Evolutionary conservation across 2,888 invertebrate genomes (phyloP), one percentile per base, ranked within the genome.

Genomic region (Amorpha juglandis): DNA sequence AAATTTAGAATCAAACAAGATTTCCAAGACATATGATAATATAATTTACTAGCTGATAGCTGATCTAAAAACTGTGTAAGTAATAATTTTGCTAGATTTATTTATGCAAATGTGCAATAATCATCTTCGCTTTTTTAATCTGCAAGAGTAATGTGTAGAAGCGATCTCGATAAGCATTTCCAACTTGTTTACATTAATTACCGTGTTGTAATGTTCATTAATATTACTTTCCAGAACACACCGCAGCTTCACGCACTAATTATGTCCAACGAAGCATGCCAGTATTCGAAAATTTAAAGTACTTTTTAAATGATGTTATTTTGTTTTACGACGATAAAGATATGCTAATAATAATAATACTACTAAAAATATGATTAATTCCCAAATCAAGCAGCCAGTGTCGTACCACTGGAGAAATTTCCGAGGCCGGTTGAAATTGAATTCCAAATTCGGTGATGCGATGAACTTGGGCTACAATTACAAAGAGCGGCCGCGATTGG

Each of bases 401-500:
- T 52, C 35, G n/a, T 33, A 53, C 53, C 12, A 38, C 58, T 58
- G 58, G 58, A 27, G 14, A 45, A 64, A 53, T n/a, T 38, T 27
- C 11, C 47, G 21, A 33, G 69, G 64, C 65, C 63, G 64, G 71
- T 74, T 78, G 78, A 79, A 86, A 83, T 82, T 73, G 75, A 76
- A 84, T 75, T 77, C 74, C 73, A 68, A 70, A 80, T 68, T 73
- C 70, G 73, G 64, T 66, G 70, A 65, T 71, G 78, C 79, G 78
- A 79, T 80, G 74, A 76, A 74, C 74, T 73, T 72, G 69, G 73
- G 73, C 76, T 77, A 80, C 76, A 80, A 78, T 83, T 82, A 83
- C 64, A 47, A 65, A 65, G 55, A 42, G 35, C 55, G 47, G 58
- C 48, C 58, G 53, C 58, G 52, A 47, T 66, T 55, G 51, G 52